These are phyloP conservation scores for Iselma pallidipennis DNA, from an alignment of 2,888 invertebrate species.

Conservation along the genomic window DNA sequence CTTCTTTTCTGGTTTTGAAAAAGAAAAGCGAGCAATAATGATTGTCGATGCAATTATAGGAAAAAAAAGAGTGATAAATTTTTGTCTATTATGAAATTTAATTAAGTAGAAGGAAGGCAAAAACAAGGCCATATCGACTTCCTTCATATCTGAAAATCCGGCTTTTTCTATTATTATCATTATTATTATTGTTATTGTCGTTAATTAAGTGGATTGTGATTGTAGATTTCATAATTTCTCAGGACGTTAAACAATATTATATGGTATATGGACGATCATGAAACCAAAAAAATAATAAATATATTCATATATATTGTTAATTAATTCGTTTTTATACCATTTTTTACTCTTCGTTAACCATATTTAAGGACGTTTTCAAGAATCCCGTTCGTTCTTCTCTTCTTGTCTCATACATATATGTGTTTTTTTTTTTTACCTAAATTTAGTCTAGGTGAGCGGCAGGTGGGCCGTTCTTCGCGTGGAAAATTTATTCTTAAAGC, in stretches of 20 bases:
- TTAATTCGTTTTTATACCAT: slow-evolving; percentile 15
- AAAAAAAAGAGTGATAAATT: neutral
- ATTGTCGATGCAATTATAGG: too few species aligned
- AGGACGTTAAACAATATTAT: slow-evolving; percentile 26
- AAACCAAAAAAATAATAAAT: slow-evolving; percentile 14
- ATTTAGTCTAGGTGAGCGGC: neutral
- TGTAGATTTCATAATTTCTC: slow-evolving; percentile 20
- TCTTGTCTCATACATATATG: neutral
- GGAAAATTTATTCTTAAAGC: neutral
- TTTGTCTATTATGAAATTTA: neutral
- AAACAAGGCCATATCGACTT: neutral
- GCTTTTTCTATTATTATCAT: neutral
- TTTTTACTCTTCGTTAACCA: slow-evolving; percentile 22
- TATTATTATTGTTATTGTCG: neutral
- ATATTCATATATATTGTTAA: slow-evolving; percentile 11
- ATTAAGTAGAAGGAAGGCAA: neutral
- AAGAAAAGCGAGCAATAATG: neutral
- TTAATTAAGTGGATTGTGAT: neutral
- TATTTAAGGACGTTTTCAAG: slow-evolving; percentile 20
- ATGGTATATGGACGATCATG: slow-evolving; percentile 14
- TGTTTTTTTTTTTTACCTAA: neutral
- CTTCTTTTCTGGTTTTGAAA: neutral
- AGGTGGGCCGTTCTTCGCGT: neutral
- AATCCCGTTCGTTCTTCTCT: neutral
- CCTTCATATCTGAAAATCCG: neutral